Evolutionary conservation across 1,140 invertebrate species (phyloP), one percentile per base, ranked within the genome.

Genomic region (Formica selysi): DNA sequence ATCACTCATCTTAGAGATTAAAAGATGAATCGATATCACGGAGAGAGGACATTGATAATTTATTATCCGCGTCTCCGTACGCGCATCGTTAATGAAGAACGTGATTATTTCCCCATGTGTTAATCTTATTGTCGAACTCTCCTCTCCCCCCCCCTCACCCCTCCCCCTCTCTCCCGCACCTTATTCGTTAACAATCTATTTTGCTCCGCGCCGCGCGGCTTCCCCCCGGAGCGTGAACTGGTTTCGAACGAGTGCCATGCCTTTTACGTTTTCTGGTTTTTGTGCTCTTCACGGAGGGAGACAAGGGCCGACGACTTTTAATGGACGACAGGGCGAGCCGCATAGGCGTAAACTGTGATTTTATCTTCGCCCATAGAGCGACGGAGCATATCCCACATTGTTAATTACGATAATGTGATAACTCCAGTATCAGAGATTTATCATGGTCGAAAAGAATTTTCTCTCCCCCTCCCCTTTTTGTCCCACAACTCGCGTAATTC

Each of bases 181-280:
- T 57, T 62, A 86, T 86, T 91, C 64, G 85, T 89, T 91, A 89
- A 91, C 85, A 76, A 91, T 91, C 85, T 91, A 87, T 91, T 85
- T 91, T 67, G 84, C 62, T 76, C 22, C 88, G 76, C 71, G 83
- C 70, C 87, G 79, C 54, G 90, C 83, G 51, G 68, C 89, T 88
- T 90, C 90, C 87, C 44, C 89, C 89, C 65, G 87, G 90, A 90
- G 87, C 90, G 91, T 92, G 91, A 92, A 92, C 91, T 92, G 91
- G 91, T 92, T 92, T 90, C 86, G 89, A 91, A 89, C 91, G 91
- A 91, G 88, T 91, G 88, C 90, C 86, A 89, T 91, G 90, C 90
- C 90, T 91, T 92, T 91, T 91, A 92, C 91, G 91, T 91, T 91
- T 91, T 91, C 91, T 91, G 87, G 91, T 92, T 92, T 92, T 92